Conservation (phyloP, 2,797 vertebrate species). For the Psittacula derbiana region DNA sequence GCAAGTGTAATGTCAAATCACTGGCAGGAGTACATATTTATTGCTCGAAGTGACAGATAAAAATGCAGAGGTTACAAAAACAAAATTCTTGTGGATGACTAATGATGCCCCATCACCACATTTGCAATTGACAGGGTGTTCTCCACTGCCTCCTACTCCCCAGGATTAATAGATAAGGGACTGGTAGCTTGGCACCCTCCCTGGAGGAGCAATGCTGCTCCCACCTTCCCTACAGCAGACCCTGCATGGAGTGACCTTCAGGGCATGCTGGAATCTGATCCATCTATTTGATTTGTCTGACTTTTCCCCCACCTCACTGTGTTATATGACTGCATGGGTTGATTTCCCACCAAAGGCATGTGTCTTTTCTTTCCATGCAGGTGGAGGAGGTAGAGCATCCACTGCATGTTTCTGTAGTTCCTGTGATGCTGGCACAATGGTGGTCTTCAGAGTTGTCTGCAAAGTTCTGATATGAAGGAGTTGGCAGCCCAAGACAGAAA, state of each 20-base stretch:
- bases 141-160: neutral
- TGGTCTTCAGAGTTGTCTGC: neutral
- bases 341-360: neutral
- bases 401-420: neutral
- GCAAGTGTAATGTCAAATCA: constrained; percentile 78
- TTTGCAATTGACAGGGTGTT: constrained; percentile 32
- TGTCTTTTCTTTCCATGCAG: neutral
- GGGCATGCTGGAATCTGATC: neutral
- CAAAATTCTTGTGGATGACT: constrained; percentile 70
- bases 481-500: neutral
- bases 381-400: neutral
- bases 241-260: neutral
- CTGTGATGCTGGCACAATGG: accelerated
- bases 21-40: constrained; percentile 75
- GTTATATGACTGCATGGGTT: constrained; percentile 16
- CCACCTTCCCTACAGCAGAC: neutral
- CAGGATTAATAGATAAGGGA: constrained; percentile 10
- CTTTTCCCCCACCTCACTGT: neutral
- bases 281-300: constrained; percentile 6
- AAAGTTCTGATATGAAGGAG: neutral
- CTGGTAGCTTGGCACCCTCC: constrained; percentile 46
- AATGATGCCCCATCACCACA: constrained; percentile 60
- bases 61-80: constrained; percentile 78
- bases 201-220: neutral
- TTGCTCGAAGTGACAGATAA: constrained; percentile 77